Evolutionary conservation across 2,797 vertebrate species (phyloP), one percentile per base, ranked within the genome.

Genomic region (Phrynocephalus guinanensis): DNA sequence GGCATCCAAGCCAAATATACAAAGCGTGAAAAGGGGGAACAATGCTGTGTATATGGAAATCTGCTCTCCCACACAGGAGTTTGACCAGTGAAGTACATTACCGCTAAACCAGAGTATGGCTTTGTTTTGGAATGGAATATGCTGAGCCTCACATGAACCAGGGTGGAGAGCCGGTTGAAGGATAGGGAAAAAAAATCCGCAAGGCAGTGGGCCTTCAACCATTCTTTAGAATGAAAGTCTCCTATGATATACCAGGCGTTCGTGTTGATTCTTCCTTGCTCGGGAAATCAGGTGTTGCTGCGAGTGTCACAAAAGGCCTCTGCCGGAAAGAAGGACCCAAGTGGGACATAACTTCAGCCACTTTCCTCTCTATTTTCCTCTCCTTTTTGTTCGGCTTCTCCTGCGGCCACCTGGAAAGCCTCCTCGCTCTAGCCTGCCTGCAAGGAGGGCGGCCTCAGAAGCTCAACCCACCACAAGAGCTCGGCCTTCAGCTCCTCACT

Each of bases 71-170:
- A 86, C 77, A 26, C 76, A 44, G 72, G 88, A 22, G 15, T 48
- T 80, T 85, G 84, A 83, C n/a, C 50, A 28, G 77, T 66, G 56
- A 84, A 81, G 66, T 44, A 72, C 6, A 5, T 77, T 88, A 89
- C 44, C 10, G 56, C 44, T 80, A 84, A 26, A 33, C 26, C 52
- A 33, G 9, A 44, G 72, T 78, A 10, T 84, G 82, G 24, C 5
- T 84, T 63, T 83, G 56, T 6, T 89, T 80, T 87, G 80, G 86
- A 79, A 86, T 44, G 56, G 66, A 90, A 88, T 78, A 77, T 75
- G 30, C 30, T 87, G 83, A 26, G 77, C 66, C 33, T 85, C 50
- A 38, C 50, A 79, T 60, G 24, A 20, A 38, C 3, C 7, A 1
- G 28, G 28, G 44, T 13, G 28, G 13, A 9, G 56, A 18, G 28